Base-by-base conservation (phyloP, 2,797 vertebrate species). In the Hyperoplus lanceolatus region DNA sequence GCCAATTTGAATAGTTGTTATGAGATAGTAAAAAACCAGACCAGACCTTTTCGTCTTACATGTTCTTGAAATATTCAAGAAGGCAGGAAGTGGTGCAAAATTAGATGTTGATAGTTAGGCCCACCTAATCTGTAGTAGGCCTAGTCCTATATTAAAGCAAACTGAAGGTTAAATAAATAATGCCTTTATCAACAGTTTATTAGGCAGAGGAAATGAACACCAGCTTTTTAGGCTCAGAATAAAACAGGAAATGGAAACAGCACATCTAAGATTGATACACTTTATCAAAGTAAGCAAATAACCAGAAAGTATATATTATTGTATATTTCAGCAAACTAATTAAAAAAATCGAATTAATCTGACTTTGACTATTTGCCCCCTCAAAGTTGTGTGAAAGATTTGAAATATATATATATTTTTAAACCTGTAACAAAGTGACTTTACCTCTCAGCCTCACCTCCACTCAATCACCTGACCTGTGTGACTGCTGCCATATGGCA, bases 401-500 rank as follows among this genome's bases (percentile, higher is more conserved):
- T 29, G 29, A 29, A 29, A 29, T 29, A 29, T 29, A 29, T 29
- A 29, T 29, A 29, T 21, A 21, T 21, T 21, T 29, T 29, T 29
- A 29, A 29, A 48, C 53, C 54, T 73, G 49, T 77, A 85, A 70
- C 56, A 60, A 59, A 63, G 53, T 64, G 49, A 76, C 75, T 76
- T 91, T 90, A 89, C 72, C 81, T 92, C 81, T 87, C 72, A 79
- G 64, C 81, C 67, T 87, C 83, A 80, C 75, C 85, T 90, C 87
- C 55, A 73, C 46, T 69, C 65, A 73, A 76, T 91, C 89, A 91
- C 79, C 71, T 90, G 89, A 88, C 82, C 64, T 83, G 78, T 61
- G 10, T 79, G 76, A 82, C 81, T 77, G 70, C 57, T 80, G 79
- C 93, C 92, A 94, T 93, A 90, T 93, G 93, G 88, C 73, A 85